Evolutionary conservation across 1,140 invertebrate genomes (phyloP).

Genomic region (Lutraria rhynchaena): DNA sequence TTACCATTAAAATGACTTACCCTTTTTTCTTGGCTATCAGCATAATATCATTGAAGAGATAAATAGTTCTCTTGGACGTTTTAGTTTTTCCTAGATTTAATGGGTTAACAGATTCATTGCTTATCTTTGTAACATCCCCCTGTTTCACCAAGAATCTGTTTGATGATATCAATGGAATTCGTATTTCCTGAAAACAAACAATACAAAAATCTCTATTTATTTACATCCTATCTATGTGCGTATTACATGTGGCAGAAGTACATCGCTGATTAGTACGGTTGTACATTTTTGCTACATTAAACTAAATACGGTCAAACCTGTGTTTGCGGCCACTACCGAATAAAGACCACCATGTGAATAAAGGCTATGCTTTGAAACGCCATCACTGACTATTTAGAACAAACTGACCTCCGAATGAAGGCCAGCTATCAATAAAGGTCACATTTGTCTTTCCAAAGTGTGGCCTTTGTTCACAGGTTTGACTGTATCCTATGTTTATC

Average conservation of each 20-base stretch:
- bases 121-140: slow-evolving; percentile 90
- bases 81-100: slow-evolving; percentile 71
- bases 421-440: too few species aligned
- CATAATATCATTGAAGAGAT: slow-evolving; percentile 96
- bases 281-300: neutral
- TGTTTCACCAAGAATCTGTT: slow-evolving; percentile 92
- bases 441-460: too few species aligned
- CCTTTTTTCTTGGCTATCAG: slow-evolving; percentile 92
- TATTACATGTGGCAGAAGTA: neutral
- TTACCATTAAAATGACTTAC: slow-evolving; percentile 72
- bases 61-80: slow-evolving; percentile 86
- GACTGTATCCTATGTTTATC: too few species aligned
- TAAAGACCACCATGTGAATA: neutral
- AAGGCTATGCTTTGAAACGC: neutral
- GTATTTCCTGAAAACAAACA: slow-evolving; percentile 77
- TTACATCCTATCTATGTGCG: too few species aligned
- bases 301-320: neutral
- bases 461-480: too few species aligned
- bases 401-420: too few species aligned
- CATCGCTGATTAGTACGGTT: neutral
- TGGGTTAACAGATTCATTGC: slow-evolving; percentile 89
- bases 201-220: too few species aligned
- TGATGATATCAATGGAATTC: slow-evolving; percentile 87
- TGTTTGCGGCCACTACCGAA: too few species aligned
- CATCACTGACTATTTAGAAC: neutral